Percentiles rank a stretch among this genome's conserved stretches.
Evolutionary conservation across 2,113 vertebrate species (phyloP).

Genomic region (Vicugna pacos): DNA sequence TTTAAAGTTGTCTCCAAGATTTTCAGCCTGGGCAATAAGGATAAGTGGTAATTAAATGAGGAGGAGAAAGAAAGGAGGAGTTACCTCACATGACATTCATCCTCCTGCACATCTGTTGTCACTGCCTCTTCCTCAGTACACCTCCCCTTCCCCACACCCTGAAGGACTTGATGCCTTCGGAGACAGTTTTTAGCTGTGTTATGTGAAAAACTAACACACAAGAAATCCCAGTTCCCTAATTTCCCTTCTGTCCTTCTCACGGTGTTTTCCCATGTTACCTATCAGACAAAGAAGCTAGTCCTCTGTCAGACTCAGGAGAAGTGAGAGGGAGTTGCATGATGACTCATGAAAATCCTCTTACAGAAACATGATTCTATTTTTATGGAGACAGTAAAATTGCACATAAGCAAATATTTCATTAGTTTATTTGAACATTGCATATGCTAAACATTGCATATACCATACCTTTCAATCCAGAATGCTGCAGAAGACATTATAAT

Average conservation of each 20-base stretch:
- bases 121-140: not conserved
- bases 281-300: not conserved
- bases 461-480: not conserved
- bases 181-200: not conserved
- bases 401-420: not conserved
- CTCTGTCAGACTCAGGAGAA: not conserved
- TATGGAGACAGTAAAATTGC: not conserved
- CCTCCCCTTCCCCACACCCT: not conserved
- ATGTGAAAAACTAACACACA: not conserved
- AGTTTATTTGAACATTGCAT: not conserved
- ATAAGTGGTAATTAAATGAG: not conserved
- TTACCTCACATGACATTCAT: not conserved
- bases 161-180: not conserved
- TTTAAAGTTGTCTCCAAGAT: not conserved
- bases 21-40: not conserved
- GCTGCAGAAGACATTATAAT: not conserved
- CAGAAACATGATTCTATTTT: not conserved
- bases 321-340: not conserved
- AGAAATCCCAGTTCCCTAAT: not conserved
- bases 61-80: not conserved
- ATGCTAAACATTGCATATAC: not conserved
- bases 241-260: not conserved
- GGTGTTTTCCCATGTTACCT: not conserved
- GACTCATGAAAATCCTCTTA: not conserved
- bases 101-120: not conserved